Percentiles rank a stretch among this genome's conserved stretches.
These are phyloP conservation scores for Pseudomyrmex flavicornis DNA, from an alignment of 1,140 invertebrate species.

Conservation along the genomic window DNA sequence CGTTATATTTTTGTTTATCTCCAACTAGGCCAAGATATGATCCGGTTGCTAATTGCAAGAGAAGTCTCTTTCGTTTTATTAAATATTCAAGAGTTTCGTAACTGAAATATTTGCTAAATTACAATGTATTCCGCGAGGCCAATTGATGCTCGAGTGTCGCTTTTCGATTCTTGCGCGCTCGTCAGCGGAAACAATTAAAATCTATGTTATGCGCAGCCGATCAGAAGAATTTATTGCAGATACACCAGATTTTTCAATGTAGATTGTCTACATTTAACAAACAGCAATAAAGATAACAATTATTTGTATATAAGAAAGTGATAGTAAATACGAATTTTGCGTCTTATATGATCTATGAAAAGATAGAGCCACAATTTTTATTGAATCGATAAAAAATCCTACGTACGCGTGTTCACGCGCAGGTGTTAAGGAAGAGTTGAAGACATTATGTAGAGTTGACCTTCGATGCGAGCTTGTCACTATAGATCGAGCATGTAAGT, in stretches of 20 bases:
- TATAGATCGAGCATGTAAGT: background rate
- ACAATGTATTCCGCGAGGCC: slow-evolving; percentile 18
- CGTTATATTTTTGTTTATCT: slow-evolving; percentile 21
- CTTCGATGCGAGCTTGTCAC: slow-evolving; percentile 32
- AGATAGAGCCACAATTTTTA: background rate
- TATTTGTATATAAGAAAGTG: background rate
- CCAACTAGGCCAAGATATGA: slow-evolving; percentile 9
- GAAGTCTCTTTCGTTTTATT: background rate
- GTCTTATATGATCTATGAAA: background rate
- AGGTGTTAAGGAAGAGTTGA: background rate
- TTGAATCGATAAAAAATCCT: background rate
- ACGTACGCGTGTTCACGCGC: background rate
- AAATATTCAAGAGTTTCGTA: slow-evolving; percentile 12
- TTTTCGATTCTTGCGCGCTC: slow-evolving; percentile 20
- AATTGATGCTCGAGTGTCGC: slow-evolving; percentile 41
- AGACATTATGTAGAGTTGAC: slow-evolving; percentile 7
- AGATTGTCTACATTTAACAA: slow-evolving; percentile 8
- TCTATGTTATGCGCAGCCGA: slow-evolving; percentile 21
- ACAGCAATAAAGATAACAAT: slow-evolving; percentile 17
- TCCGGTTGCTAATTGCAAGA: background rate
- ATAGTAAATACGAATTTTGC: background rate
- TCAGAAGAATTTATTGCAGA: slow-evolving; percentile 28
- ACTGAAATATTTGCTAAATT: background rate
- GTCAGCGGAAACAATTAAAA: slow-evolving; percentile 38
- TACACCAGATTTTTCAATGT: background rate